These are phyloP conservation scores for Eupithecia inturbata DNA, from an alignment of 2,888 invertebrate genomes.

Conservation along the genomic window DNA sequence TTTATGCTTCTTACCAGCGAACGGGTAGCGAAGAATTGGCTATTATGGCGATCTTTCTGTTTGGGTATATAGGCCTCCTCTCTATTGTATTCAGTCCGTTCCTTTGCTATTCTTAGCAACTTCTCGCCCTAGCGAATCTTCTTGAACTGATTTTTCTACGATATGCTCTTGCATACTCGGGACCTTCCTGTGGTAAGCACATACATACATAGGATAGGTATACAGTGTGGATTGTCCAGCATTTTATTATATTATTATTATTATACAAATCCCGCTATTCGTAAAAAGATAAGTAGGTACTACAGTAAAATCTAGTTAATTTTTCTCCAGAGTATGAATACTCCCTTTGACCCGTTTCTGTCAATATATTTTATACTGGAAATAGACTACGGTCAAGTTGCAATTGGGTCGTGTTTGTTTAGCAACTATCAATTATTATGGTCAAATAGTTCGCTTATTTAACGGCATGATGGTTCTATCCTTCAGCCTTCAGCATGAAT, in stretches of 20 bases:
- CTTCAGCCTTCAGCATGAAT: neutral
- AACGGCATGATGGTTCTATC: constrained; percentile 20
- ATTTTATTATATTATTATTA: too few species aligned
- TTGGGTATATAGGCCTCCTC: neutral
- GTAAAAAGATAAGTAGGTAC: neutral
- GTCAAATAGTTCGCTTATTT: constrained; percentile 31
- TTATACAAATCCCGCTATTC: too few species aligned
- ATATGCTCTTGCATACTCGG: neutral
- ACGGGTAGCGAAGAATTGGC: neutral
- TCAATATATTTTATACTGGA: constrained; percentile 46
- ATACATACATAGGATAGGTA: neutral
- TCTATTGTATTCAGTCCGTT: neutral
- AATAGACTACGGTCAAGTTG: constrained; percentile 43
- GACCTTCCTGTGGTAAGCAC: neutral
- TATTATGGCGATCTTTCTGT: neutral
- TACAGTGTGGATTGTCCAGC: too few species aligned
- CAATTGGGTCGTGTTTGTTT: constrained; percentile 31
- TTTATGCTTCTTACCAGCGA: too few species aligned
- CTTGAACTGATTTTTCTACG: neutral
- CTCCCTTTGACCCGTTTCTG: constrained; percentile 13
- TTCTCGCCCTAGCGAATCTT: too few species aligned
- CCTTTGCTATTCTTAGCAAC: neutral
- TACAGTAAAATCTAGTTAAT: neutral
- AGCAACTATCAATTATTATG: constrained; percentile 27
- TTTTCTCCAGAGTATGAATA: neutral